Conservation (phyloP, 2,797 vertebrate species). For the Trachops cirrhosus region DNA sequence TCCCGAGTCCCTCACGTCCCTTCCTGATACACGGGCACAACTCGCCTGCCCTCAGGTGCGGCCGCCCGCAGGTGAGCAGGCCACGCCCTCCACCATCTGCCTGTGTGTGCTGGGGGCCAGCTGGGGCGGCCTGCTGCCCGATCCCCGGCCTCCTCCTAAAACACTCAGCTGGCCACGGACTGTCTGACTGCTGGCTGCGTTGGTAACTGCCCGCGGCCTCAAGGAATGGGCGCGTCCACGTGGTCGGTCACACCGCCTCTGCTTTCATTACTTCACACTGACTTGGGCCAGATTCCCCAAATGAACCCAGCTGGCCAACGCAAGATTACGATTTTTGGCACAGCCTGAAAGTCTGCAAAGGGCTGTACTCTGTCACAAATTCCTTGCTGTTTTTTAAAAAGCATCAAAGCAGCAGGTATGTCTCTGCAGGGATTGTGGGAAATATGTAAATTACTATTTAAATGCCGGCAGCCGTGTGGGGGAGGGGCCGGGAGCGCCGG, state of each 20-base stretch:
- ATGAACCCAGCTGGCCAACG: background rate
- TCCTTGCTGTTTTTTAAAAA: background rate
- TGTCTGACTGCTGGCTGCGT: conserved; percentile 24
- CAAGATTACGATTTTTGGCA: background rate
- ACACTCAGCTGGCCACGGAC: background rate
- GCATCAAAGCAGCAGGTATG: conserved; percentile 20
- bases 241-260: background rate
- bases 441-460: background rate
- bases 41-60: background rate
- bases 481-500: background rate
- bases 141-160: conserved; percentile 55
- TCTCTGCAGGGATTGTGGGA: conserved; percentile 9
- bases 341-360: background rate
- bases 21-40: background rate
- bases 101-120: background rate
- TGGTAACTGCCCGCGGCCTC: background rate
- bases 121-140: background rate
- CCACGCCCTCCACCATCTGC: background rate
- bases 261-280: background rate
- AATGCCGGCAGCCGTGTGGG: background rate
- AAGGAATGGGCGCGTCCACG: background rate
- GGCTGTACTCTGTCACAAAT: rapidly evolving
- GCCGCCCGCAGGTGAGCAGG: background rate
- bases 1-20: background rate
- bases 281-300: background rate